Evolutionary conservation across 2,797 vertebrate genomes (phyloP).

Genomic region (Rallus crepitans): DNA sequence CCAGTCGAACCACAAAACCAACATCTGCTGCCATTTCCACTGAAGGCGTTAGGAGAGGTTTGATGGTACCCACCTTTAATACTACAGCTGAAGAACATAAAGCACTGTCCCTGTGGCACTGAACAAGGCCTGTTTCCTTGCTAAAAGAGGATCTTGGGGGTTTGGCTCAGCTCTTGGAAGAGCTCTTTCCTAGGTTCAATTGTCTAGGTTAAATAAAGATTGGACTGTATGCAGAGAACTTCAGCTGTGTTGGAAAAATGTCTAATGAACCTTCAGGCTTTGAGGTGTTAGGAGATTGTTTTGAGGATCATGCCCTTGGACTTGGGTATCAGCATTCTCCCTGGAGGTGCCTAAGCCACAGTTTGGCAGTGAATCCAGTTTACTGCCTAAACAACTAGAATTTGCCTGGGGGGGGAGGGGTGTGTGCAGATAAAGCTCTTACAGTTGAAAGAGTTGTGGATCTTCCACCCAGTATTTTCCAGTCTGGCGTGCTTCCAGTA

Average conservation of each 20-base stretch:
- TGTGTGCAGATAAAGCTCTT: neutral
- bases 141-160: neutral
- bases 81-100: neutral
- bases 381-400: neutral
- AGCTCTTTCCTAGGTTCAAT: neutral
- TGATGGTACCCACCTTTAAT: neutral
- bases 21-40: neutral
- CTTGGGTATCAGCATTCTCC: neutral
- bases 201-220: neutral
- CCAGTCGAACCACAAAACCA: neutral
- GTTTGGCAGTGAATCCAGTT: neutral
- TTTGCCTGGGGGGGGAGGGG: neutral
- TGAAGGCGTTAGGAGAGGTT: neutral
- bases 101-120: neutral
- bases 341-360: neutral
- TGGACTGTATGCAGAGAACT: neutral
- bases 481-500: neutral
- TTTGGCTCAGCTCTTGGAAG: neutral
- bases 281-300: neutral
- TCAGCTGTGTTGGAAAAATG: neutral
- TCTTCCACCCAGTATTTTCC: neutral
- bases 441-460: neutral
- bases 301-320: neutral
- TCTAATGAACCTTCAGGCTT: neutral
- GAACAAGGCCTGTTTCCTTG: neutral